Conservation (phyloP, 1,140 invertebrate genomes). For the Chironomus striatipennis region DNA sequence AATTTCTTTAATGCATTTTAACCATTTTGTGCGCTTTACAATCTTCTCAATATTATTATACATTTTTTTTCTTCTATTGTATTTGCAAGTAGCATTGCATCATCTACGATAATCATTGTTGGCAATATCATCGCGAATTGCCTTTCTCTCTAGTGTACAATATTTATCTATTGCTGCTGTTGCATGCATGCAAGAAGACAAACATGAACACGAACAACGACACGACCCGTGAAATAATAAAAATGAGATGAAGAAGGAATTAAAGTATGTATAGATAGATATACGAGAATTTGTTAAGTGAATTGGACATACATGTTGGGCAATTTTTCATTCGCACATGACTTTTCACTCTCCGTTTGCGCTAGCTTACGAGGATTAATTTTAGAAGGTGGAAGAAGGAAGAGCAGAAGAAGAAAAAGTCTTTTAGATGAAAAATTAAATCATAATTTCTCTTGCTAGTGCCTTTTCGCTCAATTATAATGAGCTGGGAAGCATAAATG, state of each 20-base stretch:
- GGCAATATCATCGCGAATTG: not conserved
- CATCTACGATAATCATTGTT: not conserved
- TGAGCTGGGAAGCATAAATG: slow-evolving; percentile 10
- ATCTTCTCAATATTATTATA: not conserved
- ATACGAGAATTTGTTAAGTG: too few species aligned
- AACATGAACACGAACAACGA: slow-evolving; percentile 6
- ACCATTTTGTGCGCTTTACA: not conserved
- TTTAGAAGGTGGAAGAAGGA: too few species aligned
- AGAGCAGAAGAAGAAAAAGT: too few species aligned
- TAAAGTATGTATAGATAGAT: too few species aligned
- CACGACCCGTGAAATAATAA: slow-evolving; percentile 5
- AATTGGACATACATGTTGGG: not conserved
- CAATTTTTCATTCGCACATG: slow-evolving; percentile 7
- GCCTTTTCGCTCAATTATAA: slow-evolving; percentile 1
- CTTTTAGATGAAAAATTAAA: not conserved
- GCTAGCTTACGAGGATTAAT: not conserved
- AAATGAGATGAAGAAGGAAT: not conserved
- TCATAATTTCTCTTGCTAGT: not conserved
- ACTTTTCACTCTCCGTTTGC: not conserved
- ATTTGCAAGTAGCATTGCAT: slow-evolving; percentile 7
- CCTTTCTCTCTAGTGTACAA: not conserved
- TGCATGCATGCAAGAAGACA: not conserved
- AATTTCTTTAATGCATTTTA: too few species aligned
- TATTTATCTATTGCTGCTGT: not conserved
- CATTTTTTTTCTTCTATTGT: too few species aligned